Evolutionary conservation across 1,140 invertebrate species (phyloP).

Genomic region (Drosophila takahashii): DNA sequence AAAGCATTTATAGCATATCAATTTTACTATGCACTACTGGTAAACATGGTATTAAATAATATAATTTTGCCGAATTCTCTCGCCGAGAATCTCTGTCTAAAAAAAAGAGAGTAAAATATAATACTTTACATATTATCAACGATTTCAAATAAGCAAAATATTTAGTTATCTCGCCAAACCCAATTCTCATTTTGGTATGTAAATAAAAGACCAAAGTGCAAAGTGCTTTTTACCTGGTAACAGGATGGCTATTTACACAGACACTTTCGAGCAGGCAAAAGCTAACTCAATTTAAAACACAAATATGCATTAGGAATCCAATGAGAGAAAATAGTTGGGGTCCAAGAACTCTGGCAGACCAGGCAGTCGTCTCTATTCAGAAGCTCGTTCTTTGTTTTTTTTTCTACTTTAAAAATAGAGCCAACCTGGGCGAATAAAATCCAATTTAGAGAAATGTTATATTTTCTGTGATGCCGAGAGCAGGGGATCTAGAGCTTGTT

Average conservation of each 20-base stretch:
- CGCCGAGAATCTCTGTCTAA: no score
- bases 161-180: background rate
- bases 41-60: no score
- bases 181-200: constrained; percentile 8
- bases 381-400: constrained; percentile 1
- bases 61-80: no score
- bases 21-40: no score
- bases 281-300: constrained; percentile 30
- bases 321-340: constrained; percentile 19
- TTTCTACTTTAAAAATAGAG: constrained; percentile 24
- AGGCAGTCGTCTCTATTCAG: constrained; percentile 15
- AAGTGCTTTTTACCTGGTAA: constrained; percentile 14
- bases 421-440: constrained; percentile 17
- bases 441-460: constrained; percentile 3
- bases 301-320: constrained; percentile 31
- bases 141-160: no score
- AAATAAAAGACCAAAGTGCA: constrained; percentile 17
- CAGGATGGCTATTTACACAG: background rate
- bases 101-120: no score
- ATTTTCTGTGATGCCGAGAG: background rate
- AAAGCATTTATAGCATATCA: background rate
- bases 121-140: no score
- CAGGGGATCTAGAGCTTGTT: background rate
- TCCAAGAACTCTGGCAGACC: constrained; percentile 5
- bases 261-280: background rate